Conservation (phyloP, 2,888 invertebrate species). For the Eurytoma californica region DNA sequence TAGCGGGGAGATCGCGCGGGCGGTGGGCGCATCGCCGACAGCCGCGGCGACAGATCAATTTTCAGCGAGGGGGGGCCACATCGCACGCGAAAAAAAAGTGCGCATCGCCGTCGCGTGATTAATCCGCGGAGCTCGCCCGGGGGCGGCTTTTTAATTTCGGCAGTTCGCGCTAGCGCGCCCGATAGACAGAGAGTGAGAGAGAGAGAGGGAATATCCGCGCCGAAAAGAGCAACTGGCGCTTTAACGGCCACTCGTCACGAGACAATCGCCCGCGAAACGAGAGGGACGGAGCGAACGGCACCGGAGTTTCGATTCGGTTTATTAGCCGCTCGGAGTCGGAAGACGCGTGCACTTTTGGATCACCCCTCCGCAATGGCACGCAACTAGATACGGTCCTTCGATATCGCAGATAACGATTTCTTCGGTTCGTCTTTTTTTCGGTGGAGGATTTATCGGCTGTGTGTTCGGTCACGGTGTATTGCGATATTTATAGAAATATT, state of each 20-base stretch:
- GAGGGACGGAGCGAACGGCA: conserved; percentile 18
- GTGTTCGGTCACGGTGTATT: no score
- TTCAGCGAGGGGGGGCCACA: not conserved
- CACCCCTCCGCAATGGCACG: conserved; percentile 22
- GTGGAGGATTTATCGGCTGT: no score
- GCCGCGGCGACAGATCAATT: conserved; percentile 23
- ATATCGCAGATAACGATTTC: not conserved
- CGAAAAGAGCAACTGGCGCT: conserved; percentile 63
- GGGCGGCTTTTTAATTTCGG: conserved; percentile 58
- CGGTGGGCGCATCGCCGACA: not conserved
- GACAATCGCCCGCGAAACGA: conserved; percentile 57
- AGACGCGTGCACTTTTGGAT: conserved; percentile 28
- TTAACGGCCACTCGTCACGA: conserved; percentile 69
- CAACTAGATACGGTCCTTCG: conserved; percentile 1
- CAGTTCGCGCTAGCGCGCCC: conserved; percentile 56
- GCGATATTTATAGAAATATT: no score
- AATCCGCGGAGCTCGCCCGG: conserved; percentile 19
- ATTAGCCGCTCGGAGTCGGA: conserved; percentile 27
- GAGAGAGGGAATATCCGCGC: conserved; percentile 45
- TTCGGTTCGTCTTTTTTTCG: not conserved
- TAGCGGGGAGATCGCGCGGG: no score
- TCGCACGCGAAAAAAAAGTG: conserved; percentile 17
- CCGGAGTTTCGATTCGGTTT: conserved; percentile 40
- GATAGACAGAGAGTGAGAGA: conserved; percentile 7
- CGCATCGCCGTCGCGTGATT: conserved; percentile 41